Percentiles rank a stretch among this genome's conserved stretches.
Evolutionary conservation across 2,888 invertebrate genomes (phyloP).

Genomic region (Mongoloraphidia duomilia): DNA sequence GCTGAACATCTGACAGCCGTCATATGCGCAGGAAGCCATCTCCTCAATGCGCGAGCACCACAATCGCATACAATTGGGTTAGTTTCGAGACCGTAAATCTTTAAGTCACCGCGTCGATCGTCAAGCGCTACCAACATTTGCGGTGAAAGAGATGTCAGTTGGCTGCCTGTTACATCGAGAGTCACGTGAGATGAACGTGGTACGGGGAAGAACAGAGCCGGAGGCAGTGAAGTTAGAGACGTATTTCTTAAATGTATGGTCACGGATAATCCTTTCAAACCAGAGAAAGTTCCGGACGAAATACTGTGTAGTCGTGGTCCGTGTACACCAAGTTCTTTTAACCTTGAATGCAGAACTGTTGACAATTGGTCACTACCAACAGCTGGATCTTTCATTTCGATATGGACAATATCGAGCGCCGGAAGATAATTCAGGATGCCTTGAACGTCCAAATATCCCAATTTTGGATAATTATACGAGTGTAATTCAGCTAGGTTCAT

Average conservation of each 20-base stretch:
- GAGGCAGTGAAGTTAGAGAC: slow-evolving; percentile 60
- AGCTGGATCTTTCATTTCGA: slow-evolving; percentile 73
- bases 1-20: slow-evolving; percentile 47
- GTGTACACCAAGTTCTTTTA: slow-evolving; percentile 57
- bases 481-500: slow-evolving; percentile 54
- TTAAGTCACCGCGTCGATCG: slow-evolving; percentile 61
- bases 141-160: slow-evolving; percentile 57
- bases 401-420: slow-evolving; percentile 59
- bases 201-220: slow-evolving; percentile 72
- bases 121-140: slow-evolving; percentile 70
- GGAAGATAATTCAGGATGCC: slow-evolving; percentile 64
- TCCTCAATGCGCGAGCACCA: slow-evolving; percentile 59
- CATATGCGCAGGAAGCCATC: slow-evolving; percentile 60
- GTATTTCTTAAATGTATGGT: slow-evolving; percentile 67
- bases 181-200: slow-evolving; percentile 71
- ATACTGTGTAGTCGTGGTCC: slow-evolving; percentile 62
- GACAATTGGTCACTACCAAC: slow-evolving; percentile 72
- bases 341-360: slow-evolving; percentile 61
- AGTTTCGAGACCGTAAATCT: slow-evolving; percentile 55
- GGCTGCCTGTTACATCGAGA: slow-evolving; percentile 66
- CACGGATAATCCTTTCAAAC: slow-evolving; percentile 57
- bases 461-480: slow-evolving; percentile 59
- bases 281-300: slow-evolving; percentile 71
- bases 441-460: slow-evolving; percentile 76
- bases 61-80: slow-evolving; percentile 82